Evolutionary conservation across 2,888 invertebrate genomes (phyloP), one percentile per base, ranked within the genome.

Genomic region (Dicranocentrus wangi): DNA sequence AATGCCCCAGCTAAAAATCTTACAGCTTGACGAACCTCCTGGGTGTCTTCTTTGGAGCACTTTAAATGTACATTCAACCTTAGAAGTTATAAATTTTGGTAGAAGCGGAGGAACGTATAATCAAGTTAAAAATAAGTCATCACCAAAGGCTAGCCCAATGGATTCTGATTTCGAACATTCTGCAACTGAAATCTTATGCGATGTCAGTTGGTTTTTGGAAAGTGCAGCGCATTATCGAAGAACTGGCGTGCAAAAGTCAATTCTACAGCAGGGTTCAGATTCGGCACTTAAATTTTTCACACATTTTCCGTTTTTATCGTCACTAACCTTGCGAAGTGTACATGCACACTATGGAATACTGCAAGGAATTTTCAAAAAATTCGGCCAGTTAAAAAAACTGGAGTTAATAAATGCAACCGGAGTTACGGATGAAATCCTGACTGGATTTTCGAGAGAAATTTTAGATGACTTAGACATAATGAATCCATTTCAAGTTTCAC

Each of bases 281-380:
- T 80, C 68, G 23, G 79, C 82, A 8, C 47, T 82, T 0, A 80
- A 55, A 25, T 82, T 82, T 23, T 76, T 82, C 27, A 71, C 47
- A 10, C 82, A 82, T 61, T 82, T 82, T 47, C 78, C 76, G 0
- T 80, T 63, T 28, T 43, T 82, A 2, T 65, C 80, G 3, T 80
- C 76, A 0, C 25, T 82, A 17, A 80, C 80, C 1, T 23, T 82
- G 10, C 25, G 76, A 43, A 66, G 82, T 60, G 82, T 82, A 1
- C 82, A 82, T 68, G 82, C 80, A 3, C 82, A 80, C 27, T 82
- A 82, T 28, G 80, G 80, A 61, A 66, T 82, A n/a, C 68, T 82
- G 7, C 82, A 80, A 19, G 82, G 82, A 25, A 76, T 82, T 32
- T 82, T 80, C 15, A 79, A 73, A 47, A 80, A 80, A 39, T 80